Conservation (phyloP, 2,888 invertebrate genomes). For the Steinernema hermaphroditum region DNA sequence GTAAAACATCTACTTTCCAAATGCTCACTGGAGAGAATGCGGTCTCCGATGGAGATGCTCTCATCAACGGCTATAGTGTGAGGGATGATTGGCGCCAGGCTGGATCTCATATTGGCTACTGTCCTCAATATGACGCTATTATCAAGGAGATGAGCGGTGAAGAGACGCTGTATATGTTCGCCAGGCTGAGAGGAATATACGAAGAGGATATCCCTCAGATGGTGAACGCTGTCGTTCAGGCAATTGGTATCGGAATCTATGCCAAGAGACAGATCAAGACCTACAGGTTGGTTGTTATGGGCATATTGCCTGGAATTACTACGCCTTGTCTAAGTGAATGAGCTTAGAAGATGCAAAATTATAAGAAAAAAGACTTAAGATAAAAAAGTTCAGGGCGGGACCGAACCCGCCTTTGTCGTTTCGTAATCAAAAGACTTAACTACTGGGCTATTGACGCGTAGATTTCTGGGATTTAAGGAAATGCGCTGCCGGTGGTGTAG, state of each 20-base stretch:
- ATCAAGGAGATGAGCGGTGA: conserved; percentile 76
- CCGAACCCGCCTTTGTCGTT: too few relatives aligned
- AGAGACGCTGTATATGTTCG: conserved; percentile 74
- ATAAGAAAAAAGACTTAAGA: too few relatives aligned
- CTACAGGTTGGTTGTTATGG: conserved; percentile 42
- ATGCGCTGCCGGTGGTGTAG: too few relatives aligned
- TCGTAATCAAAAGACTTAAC: too few relatives aligned
- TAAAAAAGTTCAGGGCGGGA: too few relatives aligned
- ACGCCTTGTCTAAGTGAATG: too few relatives aligned
- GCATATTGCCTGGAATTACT: too few relatives aligned
- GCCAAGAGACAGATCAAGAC: conserved; percentile 47
- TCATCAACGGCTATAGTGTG: conserved; percentile 53
- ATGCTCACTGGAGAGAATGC: conserved; percentile 58
- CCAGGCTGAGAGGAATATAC: conserved; percentile 74
- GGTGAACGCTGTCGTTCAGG: conserved; percentile 39
- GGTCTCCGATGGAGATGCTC: conserved; percentile 55
- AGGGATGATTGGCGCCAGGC: conserved; percentile 54
- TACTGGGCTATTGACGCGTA: too few relatives aligned
- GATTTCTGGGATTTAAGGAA: too few relatives aligned
- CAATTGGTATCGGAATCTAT: conserved; percentile 42
- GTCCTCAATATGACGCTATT: conserved; percentile 79
- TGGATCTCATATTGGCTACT: conserved; percentile 71
- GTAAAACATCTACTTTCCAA: conserved; percentile 62
- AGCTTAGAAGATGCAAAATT: too few relatives aligned
- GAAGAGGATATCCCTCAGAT: conserved; percentile 39